Evolutionary conservation across 2,113 vertebrate species (phyloP).

Genomic region (Apodemus speciosus): DNA sequence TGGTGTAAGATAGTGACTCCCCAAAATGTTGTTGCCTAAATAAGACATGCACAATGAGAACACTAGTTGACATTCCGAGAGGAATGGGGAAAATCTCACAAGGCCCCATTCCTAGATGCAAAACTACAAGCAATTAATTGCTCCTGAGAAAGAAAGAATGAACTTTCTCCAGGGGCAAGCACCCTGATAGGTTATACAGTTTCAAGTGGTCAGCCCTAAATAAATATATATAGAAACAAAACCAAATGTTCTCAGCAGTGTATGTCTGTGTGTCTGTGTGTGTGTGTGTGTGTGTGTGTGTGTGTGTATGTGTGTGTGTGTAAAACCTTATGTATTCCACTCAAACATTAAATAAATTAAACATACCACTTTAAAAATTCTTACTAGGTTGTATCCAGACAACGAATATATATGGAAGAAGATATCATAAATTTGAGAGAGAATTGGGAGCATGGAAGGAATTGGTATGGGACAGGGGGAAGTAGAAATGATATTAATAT

Average conservation of each 20-base stretch:
- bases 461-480: neutral
- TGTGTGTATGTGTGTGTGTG: neutral
- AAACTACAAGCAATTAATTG: neutral
- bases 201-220: neutral
- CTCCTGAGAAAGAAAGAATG: neutral
- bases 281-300: neutral
- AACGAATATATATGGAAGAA: neutral
- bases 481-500: neutral
- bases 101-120: neutral
- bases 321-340: neutral
- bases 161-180: neutral
- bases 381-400: neutral
- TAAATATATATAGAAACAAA: neutral
- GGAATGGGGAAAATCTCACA: neutral
- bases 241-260: neutral
- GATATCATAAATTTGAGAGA: neutral
- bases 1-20: no score
- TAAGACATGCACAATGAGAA: neutral
- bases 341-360: neutral
- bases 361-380: neutral
- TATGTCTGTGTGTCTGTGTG: no score
- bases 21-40: neutral
- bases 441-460: neutral
- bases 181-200: neutral
- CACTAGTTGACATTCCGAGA: neutral